Evolutionary conservation across 2,113 vertebrate genomes (phyloP).

Genomic region (Rhagologus leucostigma): DNA sequence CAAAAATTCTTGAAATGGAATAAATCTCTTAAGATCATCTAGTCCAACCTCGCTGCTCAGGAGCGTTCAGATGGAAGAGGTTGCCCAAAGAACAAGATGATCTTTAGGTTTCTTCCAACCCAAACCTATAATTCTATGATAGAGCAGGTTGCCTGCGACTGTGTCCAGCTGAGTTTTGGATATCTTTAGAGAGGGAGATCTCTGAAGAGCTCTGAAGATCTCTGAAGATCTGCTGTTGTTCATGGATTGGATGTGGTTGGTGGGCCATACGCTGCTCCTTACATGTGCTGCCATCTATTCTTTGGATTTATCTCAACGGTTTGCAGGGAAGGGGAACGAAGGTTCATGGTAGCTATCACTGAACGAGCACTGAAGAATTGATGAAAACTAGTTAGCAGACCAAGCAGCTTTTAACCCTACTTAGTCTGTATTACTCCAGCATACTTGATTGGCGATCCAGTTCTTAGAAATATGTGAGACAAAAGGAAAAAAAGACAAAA

Average conservation of each 20-base stretch:
- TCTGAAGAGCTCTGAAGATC: not conserved
- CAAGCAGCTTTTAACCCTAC: not conserved
- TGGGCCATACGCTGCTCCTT: accelerated
- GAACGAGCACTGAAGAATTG: not conserved
- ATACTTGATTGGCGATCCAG: not conserved
- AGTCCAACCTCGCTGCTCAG: not conserved
- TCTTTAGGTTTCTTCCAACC: not conserved
- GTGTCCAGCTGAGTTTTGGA: not conserved
- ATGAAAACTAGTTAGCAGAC: not conserved
- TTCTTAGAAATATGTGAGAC: not conserved
- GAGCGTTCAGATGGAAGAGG: accelerated
- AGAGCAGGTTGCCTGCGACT: not conserved
- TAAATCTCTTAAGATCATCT: not conserved
- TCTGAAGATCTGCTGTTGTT: not conserved
- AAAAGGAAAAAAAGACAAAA: not conserved
- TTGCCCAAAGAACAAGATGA: not conserved
- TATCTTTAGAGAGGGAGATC: not conserved
- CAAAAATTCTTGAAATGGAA: not conserved
- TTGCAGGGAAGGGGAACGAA: not conserved
- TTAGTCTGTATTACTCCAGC: not conserved
- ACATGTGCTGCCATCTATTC: not conserved
- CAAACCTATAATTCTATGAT: not conserved
- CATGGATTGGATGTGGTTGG: not conserved
- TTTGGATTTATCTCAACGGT: not conserved
- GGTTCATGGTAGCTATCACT: not conserved